Conservation (phyloP, 2,113 vertebrate species). For the Callipepla californica region DNA sequence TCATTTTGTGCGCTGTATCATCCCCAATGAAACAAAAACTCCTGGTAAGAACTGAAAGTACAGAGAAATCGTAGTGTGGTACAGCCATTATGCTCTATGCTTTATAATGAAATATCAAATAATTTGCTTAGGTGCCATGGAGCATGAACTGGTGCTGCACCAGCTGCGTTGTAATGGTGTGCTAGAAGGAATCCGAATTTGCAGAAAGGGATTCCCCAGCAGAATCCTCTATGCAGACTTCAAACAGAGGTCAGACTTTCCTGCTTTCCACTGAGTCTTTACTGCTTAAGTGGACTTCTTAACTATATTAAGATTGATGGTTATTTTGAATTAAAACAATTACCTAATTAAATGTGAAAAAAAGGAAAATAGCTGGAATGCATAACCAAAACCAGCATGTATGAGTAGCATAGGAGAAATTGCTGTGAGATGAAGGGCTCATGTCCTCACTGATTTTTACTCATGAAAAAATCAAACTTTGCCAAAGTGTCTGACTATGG, state of each 20-base stretch:
- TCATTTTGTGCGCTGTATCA: background rate
- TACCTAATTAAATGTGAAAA: background rate
- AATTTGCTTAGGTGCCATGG: constrained; percentile 82
- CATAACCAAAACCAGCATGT: background rate
- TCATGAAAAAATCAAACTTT: background rate
- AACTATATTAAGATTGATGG: background rate
- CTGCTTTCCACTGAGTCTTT: background rate
- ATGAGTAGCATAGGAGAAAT: background rate
- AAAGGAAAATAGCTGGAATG: background rate
- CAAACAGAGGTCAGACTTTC: constrained; percentile 83
- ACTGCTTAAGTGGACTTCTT: accelerated
- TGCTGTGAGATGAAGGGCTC: background rate
- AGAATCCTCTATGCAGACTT: constrained; percentile 68
- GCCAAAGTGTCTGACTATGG: background rate
- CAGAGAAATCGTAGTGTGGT: background rate
- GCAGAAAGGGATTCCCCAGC: constrained; percentile 33
- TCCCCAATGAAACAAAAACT: constrained; percentile 51
- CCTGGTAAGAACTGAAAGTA: constrained; percentile 75
- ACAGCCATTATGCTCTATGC: background rate
- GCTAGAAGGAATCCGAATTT: constrained; percentile 73
- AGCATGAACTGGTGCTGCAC: constrained; percentile 85
- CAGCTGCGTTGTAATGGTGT: constrained; percentile 83
- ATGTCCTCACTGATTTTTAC: background rate
- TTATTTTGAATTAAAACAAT: background rate
- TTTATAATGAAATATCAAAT: background rate